Evolutionary conservation across 2,113 vertebrate species (phyloP).

Genomic region (Ciconia stormi): DNA sequence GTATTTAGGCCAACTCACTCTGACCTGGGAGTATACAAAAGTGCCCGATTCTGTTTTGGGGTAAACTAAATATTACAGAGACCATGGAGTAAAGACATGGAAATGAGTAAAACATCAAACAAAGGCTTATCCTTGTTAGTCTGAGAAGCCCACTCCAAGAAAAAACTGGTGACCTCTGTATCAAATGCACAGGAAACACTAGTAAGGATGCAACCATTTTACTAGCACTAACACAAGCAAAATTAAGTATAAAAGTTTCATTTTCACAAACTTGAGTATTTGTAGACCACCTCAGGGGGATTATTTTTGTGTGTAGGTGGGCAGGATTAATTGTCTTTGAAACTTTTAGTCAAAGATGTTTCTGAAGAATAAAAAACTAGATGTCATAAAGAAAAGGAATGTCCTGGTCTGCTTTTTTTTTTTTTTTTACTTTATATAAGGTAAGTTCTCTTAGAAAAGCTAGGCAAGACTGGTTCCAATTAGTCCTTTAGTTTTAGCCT

Average conservation of each 20-base stretch:
- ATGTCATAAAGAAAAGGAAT: not conserved
- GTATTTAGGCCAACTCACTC: not conserved
- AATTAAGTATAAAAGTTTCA: not conserved
- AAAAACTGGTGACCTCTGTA: not conserved
- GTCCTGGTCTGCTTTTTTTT: not conserved
- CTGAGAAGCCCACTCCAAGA: not conserved
- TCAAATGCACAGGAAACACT: not conserved
- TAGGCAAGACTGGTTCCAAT: not conserved
- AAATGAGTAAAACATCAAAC: not conserved
- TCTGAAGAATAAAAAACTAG: not conserved
- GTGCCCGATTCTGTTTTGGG: not conserved
- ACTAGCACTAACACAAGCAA: not conserved
- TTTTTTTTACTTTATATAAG: not conserved
- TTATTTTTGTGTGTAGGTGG: not conserved
- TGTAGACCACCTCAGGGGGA: not conserved
- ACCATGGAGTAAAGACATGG: not conserved
- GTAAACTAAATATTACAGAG: not conserved
- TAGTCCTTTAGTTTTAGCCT: constrained; percentile 3
- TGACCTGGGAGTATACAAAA: not conserved
- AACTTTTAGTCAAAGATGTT: not conserved
- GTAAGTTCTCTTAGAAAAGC: not conserved
- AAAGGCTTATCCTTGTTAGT: not conserved
- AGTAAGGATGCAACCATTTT: not conserved
- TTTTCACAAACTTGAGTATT: not conserved
- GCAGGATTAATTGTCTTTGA: not conserved